phyloP scores from a whole-genome alignment of 2,797 vertebrate genomes.

The Thunnus albacares region DNA sequence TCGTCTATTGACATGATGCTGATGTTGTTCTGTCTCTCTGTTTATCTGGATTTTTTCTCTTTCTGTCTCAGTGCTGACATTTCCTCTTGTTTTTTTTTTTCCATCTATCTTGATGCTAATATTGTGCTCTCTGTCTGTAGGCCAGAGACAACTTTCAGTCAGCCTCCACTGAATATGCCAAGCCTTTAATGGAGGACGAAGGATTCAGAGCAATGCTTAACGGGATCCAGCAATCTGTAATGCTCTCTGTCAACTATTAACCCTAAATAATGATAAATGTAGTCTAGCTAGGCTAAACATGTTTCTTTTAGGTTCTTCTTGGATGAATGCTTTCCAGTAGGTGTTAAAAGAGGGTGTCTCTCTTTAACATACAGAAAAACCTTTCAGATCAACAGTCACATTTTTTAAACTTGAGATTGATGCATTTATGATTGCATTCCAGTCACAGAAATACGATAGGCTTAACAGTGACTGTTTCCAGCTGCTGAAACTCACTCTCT shows the following conservation, averaged over 20 bases:
- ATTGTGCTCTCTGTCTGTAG: constrained; percentile 27
- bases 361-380: too few species aligned
- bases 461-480: background rate
- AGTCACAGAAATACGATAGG: background rate
- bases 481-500: background rate
- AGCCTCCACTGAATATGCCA: accelerated
- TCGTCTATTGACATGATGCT: too few species aligned
- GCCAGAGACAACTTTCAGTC: accelerated
- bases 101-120: background rate
- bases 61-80: too few species aligned
- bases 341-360: background rate
- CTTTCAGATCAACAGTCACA: too few species aligned
- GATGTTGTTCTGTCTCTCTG: too few species aligned
- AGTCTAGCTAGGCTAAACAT: background rate
- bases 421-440: background rate
- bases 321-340: background rate
- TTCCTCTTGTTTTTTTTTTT: too few species aligned
- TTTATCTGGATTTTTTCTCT: background rate
- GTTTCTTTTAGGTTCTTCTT: background rate
- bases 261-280: background rate
- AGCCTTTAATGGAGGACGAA: accelerated
- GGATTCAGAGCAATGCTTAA: accelerated
- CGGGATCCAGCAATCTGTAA: accelerated
- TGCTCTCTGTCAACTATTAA: background rate
- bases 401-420: background rate